These are phyloP conservation scores for Drosophila yooni DNA, from an alignment of 2,888 invertebrate genomes.

Conservation along the genomic window DNA sequence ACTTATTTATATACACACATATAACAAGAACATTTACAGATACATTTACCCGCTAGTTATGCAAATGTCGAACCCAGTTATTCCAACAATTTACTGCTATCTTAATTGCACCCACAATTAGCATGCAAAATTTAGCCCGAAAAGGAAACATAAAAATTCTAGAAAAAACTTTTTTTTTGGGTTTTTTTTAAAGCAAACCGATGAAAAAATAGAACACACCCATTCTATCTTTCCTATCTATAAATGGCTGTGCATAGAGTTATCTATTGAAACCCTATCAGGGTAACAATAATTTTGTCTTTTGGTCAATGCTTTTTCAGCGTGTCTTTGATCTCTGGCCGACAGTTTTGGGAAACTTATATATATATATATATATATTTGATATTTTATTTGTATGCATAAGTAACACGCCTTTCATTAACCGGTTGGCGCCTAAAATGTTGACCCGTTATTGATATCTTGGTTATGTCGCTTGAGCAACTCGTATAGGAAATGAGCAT, in stretches of 20 bases:
- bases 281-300: slow-evolving; percentile 43
- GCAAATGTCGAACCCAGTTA: slow-evolving; percentile 35
- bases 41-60: slow-evolving; percentile 28
- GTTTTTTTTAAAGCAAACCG: slow-evolving; percentile 8
- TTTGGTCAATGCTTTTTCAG: slow-evolving; percentile 55
- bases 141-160: slow-evolving; percentile 23
- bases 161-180: not conserved
- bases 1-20: slow-evolving; percentile 12
- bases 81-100: slow-evolving; percentile 33
- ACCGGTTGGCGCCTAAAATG: slow-evolving; percentile 36
- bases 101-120: slow-evolving; percentile 50
- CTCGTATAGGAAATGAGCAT: not conserved
- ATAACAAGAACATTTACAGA: not conserved
- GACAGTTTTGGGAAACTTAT: slow-evolving; percentile 11
- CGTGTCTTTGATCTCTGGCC: slow-evolving; percentile 40
- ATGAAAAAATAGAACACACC: slow-evolving; percentile 33
- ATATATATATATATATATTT: slow-evolving; percentile 2
- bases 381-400: slow-evolving; percentile 17
- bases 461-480: slow-evolving; percentile 18
- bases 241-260: slow-evolving; percentile 32
- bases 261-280: slow-evolving; percentile 31
- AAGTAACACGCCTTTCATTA: slow-evolving; percentile 31
- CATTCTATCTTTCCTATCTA: slow-evolving; percentile 1
- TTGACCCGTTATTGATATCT: slow-evolving; percentile 34
- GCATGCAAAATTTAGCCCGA: slow-evolving; percentile 24